phyloP scores from a whole-genome alignment of 1,140 invertebrate genomes.

The Drosophila subpulchrella region DNA sequence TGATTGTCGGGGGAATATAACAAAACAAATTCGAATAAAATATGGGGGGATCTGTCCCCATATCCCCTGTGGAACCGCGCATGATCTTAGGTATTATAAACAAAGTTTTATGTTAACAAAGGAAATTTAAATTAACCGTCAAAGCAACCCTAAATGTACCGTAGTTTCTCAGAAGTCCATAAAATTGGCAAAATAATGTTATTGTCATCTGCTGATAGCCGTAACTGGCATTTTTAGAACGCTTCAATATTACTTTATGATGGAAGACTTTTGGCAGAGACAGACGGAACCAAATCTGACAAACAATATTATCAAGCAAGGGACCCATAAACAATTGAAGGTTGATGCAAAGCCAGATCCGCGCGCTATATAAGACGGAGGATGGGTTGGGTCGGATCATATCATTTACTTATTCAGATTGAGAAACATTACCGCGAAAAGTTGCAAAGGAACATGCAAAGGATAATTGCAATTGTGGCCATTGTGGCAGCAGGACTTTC shows the following conservation, averaged over 20 bases:
- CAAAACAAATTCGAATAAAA: too few species aligned
- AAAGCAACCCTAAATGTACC: neutral
- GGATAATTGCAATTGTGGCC: slow-evolving; percentile 7
- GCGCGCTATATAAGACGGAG: slow-evolving; percentile 53
- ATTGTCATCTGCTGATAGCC: slow-evolving; percentile 15
- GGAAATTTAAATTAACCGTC: slow-evolving; percentile 8
- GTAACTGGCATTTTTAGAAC: slow-evolving; percentile 1
- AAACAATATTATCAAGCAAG: slow-evolving; percentile 40
- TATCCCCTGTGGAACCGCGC: too few species aligned
- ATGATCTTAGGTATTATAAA: too few species aligned
- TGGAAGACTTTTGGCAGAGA: slow-evolving; percentile 19
- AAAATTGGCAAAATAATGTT: slow-evolving; percentile 6
- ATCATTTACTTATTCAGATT: slow-evolving; percentile 22
- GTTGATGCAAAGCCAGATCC: slow-evolving; percentile 1
- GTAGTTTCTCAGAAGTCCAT: neutral
- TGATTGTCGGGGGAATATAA: too few species aligned
- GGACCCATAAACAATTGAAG: slow-evolving; percentile 53
- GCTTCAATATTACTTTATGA: slow-evolving; percentile 60
- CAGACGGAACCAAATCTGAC: slow-evolving; percentile 14
- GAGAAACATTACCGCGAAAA: slow-evolving; percentile 2
- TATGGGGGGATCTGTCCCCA: too few species aligned
- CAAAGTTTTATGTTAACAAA: neutral
- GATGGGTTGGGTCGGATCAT: neutral
- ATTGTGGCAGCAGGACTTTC: slow-evolving; percentile 7
- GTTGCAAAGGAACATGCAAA: slow-evolving; percentile 27